phyloP scores from a whole-genome alignment of 2,113 vertebrate species.

The Siphamia tubifer region DNA sequence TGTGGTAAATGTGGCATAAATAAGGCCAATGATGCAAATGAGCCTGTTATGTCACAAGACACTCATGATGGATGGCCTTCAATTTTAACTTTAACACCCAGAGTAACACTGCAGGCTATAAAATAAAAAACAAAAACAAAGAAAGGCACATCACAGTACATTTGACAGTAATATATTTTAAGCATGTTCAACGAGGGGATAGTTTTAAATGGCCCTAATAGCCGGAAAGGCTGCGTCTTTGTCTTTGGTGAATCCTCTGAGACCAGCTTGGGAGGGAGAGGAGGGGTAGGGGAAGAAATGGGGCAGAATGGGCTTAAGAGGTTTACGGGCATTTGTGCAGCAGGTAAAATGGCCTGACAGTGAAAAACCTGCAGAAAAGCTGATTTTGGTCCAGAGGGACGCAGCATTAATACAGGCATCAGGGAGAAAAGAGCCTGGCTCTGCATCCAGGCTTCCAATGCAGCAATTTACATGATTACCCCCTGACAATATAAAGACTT shows the following conservation, averaged over 20 bases:
- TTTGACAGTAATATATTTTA: constrained; percentile 13
- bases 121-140: constrained; percentile 7
- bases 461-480: constrained; percentile 30
- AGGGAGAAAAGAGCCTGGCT: constrained; percentile 51
- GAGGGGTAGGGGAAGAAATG: constrained; percentile 13
- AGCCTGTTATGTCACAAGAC: background rate
- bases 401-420: constrained; percentile 59
- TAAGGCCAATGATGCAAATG: background rate
- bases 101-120: background rate
- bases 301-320: constrained; percentile 66
- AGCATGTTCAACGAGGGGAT: background rate
- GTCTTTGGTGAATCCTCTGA: constrained; percentile 33
- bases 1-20: background rate
- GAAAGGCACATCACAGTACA: background rate
- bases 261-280: constrained; percentile 7
- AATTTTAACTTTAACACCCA: background rate
- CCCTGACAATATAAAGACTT: constrained; percentile 18
- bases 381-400: constrained; percentile 66
- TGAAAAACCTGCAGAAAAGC: constrained; percentile 67
- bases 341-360: constrained; percentile 69
- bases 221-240: constrained; percentile 37
- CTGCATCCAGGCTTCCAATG: constrained; percentile 34
- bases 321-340: constrained; percentile 64
- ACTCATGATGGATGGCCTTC: background rate
- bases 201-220: constrained; percentile 52